Evolutionary conservation across 2,797 vertebrate species (phyloP).

Genomic region (Peromyscus eremicus): DNA sequence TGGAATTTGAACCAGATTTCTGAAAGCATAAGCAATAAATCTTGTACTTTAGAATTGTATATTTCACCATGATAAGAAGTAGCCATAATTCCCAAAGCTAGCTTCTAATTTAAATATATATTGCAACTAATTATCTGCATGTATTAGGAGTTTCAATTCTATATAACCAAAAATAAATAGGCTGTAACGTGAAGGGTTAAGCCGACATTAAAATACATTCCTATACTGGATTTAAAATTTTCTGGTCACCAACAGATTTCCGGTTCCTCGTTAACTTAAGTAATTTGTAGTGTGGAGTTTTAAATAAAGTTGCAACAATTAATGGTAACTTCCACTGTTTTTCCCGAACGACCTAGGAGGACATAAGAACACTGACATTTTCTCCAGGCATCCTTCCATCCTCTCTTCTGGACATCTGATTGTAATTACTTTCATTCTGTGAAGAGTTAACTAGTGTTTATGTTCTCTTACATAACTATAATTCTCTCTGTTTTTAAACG

Average conservation of each 20-base stretch:
- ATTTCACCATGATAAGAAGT: neutral
- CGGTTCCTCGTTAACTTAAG: neutral
- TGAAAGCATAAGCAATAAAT: neutral
- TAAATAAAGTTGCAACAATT: neutral
- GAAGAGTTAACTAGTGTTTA: conserved; percentile 45
- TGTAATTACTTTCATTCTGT: conserved; percentile 22
- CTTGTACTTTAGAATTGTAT: neutral
- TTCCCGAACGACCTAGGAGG: neutral
- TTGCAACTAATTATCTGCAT: neutral
- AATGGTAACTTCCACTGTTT: neutral
- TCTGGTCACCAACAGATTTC: neutral
- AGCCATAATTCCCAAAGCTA: neutral
- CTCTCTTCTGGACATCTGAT: neutral
- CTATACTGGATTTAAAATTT: neutral
- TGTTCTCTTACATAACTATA: neutral
- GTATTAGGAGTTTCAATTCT: neutral
- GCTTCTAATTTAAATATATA: neutral
- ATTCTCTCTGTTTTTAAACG: conserved; percentile 25
- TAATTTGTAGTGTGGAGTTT: neutral
- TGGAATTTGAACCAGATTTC: neutral
- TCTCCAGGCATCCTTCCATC: neutral
- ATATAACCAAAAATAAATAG: conserved; percentile 2
- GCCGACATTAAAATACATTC: neutral
- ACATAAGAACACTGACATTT: neutral
- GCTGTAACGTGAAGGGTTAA: neutral